These are phyloP conservation scores for Cinclus mexicanus DNA, from an alignment of 2,113 vertebrate species.

Conservation along the genomic window DNA sequence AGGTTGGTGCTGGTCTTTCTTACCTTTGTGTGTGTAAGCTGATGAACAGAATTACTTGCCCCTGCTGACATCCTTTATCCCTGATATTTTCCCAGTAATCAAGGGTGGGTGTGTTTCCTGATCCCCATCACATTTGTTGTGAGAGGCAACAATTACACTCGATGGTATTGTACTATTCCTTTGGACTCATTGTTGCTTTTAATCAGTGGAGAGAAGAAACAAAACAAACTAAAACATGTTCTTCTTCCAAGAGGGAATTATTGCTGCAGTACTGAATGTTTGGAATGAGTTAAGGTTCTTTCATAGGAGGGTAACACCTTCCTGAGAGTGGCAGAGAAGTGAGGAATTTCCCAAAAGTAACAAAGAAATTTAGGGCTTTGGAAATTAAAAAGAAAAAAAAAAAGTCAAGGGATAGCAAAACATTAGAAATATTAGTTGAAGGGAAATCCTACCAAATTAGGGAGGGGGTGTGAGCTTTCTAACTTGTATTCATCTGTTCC, in stretches of 20 bases:
- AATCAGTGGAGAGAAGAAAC: background rate
- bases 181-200: background rate
- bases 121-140: background rate
- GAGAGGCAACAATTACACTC: constrained; percentile 2
- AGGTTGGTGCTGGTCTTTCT: background rate
- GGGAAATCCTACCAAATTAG: background rate
- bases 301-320: background rate
- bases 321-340: background rate
- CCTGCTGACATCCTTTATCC: background rate
- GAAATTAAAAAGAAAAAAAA: background rate
- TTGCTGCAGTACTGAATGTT: background rate
- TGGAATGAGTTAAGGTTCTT: background rate
- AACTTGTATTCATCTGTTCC: background rate
- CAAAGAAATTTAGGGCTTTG: background rate
- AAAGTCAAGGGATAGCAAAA: background rate
- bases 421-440: background rate
- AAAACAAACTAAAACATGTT: background rate
- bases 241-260: background rate
- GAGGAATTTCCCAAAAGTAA: background rate
- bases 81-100: constrained; percentile 29
- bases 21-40: background rate
- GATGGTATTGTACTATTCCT: background rate
- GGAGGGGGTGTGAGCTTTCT: background rate
- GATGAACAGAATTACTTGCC: constrained; percentile 23
- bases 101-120: background rate